Evolutionary conservation across 2,797 vertebrate genomes (phyloP).

Genomic region (Aselliscus stoliczkanus): DNA sequence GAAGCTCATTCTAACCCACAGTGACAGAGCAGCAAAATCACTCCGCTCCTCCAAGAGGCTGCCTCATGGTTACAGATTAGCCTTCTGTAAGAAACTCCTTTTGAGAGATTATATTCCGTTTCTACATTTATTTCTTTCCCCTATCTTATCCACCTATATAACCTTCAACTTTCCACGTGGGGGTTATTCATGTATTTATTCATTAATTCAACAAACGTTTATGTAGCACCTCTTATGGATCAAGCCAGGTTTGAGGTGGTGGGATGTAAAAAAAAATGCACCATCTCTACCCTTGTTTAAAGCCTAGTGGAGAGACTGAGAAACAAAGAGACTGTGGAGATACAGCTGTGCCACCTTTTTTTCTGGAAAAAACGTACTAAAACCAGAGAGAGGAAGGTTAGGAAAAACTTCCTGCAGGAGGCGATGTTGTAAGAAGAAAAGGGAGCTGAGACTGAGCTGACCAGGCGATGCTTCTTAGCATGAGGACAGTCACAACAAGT

Average conservation of each 20-base stretch:
- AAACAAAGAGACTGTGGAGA: neutral
- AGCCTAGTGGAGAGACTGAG: neutral
- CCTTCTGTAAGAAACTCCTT: neutral
- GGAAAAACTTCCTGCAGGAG: neutral
- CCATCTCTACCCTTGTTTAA: neutral
- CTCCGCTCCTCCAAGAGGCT: neutral
- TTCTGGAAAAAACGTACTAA: neutral
- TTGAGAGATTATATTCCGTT: neutral
- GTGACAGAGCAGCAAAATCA: neutral
- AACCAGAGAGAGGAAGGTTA: neutral
- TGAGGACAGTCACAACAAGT: neutral
- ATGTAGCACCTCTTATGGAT: neutral
- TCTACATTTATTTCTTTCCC: neutral
- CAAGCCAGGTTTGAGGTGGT: neutral
- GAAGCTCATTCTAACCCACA: neutral
- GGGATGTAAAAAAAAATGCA: neutral
- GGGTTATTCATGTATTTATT: neutral
- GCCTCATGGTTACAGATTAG: neutral
- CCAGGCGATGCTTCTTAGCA: neutral
- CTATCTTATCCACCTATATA: neutral
- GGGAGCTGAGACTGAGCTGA: neutral
- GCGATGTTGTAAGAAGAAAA: neutral
- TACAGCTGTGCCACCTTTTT: rapidly evolving
- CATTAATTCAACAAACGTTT: neutral
- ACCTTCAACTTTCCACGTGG: neutral